A percentile compares a stretch with the other conserved stretches of the same genome.
Evolutionary conservation across 37 sponge, comb jelly and placozoan species (phyloP).

Genomic region (Spongilla lacustris): DNA sequence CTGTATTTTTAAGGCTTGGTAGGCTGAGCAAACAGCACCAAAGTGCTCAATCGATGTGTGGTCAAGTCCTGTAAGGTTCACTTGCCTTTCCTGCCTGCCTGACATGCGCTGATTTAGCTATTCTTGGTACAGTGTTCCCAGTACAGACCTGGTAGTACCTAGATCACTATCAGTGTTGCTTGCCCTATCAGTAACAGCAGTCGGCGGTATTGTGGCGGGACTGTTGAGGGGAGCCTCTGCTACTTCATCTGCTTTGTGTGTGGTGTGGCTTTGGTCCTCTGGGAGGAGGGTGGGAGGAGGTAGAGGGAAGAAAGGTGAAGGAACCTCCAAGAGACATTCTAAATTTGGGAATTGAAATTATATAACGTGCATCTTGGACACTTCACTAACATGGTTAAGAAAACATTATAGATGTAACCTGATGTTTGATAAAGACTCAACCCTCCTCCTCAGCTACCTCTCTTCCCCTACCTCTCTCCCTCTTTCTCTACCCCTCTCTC

Average conservation of each 20-base stretch:
- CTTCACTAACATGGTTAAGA: no score
- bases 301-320: not conserved
- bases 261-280: not conserved
- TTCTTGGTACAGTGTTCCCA: constrained; percentile 62
- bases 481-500: no score
- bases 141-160: constrained; percentile 23
- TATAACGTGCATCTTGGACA: no score
- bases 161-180: not conserved
- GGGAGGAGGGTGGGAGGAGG: not conserved
- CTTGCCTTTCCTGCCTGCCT: constrained; percentile 65
- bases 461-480: no score
- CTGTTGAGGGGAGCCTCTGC: not conserved
- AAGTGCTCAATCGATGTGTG: constrained; percentile 65
- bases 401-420: no score
- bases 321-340: not conserved
- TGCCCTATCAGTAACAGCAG: not conserved
- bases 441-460: no score
- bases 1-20: constrained; percentile 81
- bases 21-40: constrained; percentile 82
- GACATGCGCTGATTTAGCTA: constrained; percentile 56
- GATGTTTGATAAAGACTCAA: no score
- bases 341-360: no score
- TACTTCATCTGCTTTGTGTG: not conserved
- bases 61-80: constrained; percentile 65
- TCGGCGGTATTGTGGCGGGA: not conserved